Conservation (phyloP, 1,140 invertebrate genomes). For the Harlomillsia oculata region DNA sequence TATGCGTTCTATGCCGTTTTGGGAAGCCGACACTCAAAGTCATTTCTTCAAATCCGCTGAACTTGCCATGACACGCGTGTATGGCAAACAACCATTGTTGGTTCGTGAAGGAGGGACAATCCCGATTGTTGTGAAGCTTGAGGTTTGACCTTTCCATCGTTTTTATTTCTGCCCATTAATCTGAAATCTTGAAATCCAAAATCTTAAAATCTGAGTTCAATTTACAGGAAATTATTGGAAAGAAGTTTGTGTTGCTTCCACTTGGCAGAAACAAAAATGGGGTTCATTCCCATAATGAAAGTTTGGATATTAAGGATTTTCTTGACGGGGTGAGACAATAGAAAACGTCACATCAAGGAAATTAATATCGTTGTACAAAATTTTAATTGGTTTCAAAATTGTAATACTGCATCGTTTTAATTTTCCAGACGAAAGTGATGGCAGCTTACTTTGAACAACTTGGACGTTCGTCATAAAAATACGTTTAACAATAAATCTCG, state of each 20-base stretch:
- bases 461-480: too few relatives aligned
- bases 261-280: neutral
- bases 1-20: too few relatives aligned
- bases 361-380: neutral
- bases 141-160: constrained; percentile 39
- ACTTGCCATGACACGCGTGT: neutral
- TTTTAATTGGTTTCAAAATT: neutral
- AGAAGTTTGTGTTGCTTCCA: neutral
- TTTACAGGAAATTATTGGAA: neutral
- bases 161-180: neutral
- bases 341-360: neutral
- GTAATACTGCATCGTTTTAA: constrained; percentile 35
- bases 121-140: constrained; percentile 77
- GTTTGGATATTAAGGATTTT: neutral
- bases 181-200: neutral
- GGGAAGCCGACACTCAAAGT: neutral
- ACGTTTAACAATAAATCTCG: too few relatives aligned
- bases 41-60: neutral
- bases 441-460: constrained; percentile 75
- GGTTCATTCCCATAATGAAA: neutral
- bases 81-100: constrained; percentile 83
- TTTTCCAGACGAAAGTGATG: constrained; percentile 70
- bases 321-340: neutral
- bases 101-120: constrained; percentile 92
- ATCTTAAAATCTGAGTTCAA: neutral